Base-by-base conservation (phyloP, 2,888 invertebrate genomes). In the Hipparchia semele region DNA sequence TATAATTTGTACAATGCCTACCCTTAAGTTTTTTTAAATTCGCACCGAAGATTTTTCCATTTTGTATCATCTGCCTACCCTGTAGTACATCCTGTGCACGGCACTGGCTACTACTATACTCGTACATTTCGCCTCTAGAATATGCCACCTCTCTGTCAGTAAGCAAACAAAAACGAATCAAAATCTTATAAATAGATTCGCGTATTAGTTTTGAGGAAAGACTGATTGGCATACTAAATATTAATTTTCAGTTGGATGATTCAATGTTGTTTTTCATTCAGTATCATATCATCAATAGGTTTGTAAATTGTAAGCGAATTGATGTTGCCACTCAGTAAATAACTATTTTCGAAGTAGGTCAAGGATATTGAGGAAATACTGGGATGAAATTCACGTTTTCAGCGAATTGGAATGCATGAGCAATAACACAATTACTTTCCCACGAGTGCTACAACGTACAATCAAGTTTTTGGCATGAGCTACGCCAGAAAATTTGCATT, bases 91-190 rank as follows among this genome's bases (percentile, higher is more conserved):
- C n/a, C n/a, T n/a, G n/a, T n/a, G n/a, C n/a, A n/a, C n/a, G n/a
- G n/a, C n/a, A n/a, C n/a, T n/a, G n/a, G n/a, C n/a, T 12, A n/a
- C 4, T 10, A 12, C 10, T 54, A 12, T 5, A n/a, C 0, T 23
- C 23, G 23, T 23, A 23, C 23, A 23, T 23, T 23, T 23, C 2
- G 8, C 8, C 58, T 58, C 58, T 58, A 58, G 58, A 13, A 23
- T 8, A 6, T 8, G 23, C 3, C 23, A 58, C 3, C 13, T 58
- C 58, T 9, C 3, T 23, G 58, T 58, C 58, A 13, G 58, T 13
- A 2, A 23, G 23, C 60, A 61, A 62, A 62, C 62, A 49, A 62
- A 62, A 62, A 62, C 62, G 13, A 62, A 62, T 46, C 39, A 62
- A 62, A 13, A 13, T 46, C 62, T 13, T 8, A 62, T 60, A 39